phyloP scores from a whole-genome alignment of 2,888 invertebrate species.

The Sesia apiformis region DNA sequence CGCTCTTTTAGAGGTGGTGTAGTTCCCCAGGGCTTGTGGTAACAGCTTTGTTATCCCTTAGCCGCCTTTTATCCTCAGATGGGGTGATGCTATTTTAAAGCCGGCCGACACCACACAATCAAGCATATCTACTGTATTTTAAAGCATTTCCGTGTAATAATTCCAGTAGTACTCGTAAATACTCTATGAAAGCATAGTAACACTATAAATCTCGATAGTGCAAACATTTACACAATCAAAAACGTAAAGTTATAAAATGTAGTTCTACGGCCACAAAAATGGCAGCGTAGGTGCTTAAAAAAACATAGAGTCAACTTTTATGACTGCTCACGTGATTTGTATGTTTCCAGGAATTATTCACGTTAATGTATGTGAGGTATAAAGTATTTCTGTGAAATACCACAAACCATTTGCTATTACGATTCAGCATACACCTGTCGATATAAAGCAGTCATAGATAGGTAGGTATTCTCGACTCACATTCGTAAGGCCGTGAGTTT shows the following conservation, averaged over 20 bases:
- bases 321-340: conserved; percentile 1
- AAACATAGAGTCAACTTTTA: neutral
- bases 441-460: too few relatives aligned
- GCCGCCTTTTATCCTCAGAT: too few relatives aligned
- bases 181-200: neutral
- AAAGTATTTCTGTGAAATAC: too few relatives aligned
- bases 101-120: neutral
- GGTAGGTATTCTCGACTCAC: too few relatives aligned
- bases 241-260: neutral
- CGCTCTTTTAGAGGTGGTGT: too few relatives aligned
- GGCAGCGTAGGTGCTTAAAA: conserved; percentile 1
- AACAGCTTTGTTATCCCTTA: too few relatives aligned
- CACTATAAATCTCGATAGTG: neutral
- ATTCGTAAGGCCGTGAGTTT: too few relatives aligned
- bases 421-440: too few relatives aligned
- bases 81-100: too few relatives aligned
- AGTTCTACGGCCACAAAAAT: neutral
- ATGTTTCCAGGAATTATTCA: neutral
- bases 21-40: too few relatives aligned
- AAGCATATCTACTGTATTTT: neutral
- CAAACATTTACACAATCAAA: neutral
- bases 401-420: too few relatives aligned
- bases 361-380: neutral
- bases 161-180: neutral
- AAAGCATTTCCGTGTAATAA: neutral